These are phyloP conservation scores for Cryptomyrus ogoouensis DNA, from an alignment of 2,113 vertebrate genomes.

Conservation along the genomic window DNA sequence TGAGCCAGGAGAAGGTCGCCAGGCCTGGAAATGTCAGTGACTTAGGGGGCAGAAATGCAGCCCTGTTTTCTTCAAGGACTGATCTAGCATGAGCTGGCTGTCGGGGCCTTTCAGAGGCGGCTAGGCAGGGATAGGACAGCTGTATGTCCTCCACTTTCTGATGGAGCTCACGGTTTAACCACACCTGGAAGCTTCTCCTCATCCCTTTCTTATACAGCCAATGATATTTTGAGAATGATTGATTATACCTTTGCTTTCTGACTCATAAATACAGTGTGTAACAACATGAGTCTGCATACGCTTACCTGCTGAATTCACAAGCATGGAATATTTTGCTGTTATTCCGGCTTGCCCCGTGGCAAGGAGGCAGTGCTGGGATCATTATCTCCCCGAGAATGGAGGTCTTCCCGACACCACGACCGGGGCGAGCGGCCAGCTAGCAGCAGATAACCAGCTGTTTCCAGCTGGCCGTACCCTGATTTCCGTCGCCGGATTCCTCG, in stretches of 20 bases:
- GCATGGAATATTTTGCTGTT: neutral
- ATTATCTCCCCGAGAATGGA: neutral
- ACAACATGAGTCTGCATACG: neutral
- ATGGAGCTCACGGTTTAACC: neutral
- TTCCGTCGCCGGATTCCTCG: neutral
- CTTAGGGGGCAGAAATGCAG: neutral
- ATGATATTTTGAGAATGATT: neutral
- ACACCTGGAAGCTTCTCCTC: neutral
- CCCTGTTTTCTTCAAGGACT: neutral
- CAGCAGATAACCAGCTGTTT: neutral
- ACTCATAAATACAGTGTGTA: neutral
- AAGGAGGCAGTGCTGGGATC: neutral
- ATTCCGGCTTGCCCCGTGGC: neutral
- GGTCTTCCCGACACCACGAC: neutral
- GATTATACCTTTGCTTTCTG: neutral
- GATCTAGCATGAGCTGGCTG: neutral
- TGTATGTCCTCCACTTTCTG: neutral
- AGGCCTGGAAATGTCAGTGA: neutral
- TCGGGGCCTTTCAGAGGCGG: neutral
- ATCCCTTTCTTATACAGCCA: neutral
- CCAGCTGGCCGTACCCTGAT: neutral
- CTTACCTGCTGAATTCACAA: neutral
- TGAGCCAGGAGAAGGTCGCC: neutral
- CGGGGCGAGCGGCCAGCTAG: neutral
- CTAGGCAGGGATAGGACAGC: neutral